Evolutionary conservation across 1,140 invertebrate genomes (phyloP).

Genomic region (Pissodes strobi): DNA sequence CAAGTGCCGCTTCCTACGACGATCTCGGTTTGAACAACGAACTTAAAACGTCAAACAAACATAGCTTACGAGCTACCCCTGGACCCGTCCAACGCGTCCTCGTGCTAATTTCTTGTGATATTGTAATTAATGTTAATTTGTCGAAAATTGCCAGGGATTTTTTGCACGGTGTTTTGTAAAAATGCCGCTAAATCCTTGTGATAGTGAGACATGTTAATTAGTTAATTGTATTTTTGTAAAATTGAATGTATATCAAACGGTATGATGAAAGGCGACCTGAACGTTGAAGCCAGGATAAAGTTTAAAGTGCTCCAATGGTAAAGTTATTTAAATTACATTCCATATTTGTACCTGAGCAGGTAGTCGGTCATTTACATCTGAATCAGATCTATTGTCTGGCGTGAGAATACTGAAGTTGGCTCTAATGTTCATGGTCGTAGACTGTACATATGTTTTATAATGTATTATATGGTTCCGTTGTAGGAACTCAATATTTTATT

Average conservation of each 20-base stretch:
- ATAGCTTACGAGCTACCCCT: background rate
- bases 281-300: conserved; percentile 1
- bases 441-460: conserved; percentile 16
- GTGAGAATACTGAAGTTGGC: conserved; percentile 17
- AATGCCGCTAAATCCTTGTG: conserved; percentile 29
- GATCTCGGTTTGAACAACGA: conserved; percentile 36
- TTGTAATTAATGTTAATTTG: conserved; percentile 22
- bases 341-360: conserved; percentile 33
- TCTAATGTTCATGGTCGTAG: conserved; percentile 17
- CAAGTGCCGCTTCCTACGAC: conserved; percentile 12
- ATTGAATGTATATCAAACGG: conserved; percentile 6
- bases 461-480: conserved; percentile 37
- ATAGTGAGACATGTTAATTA: conserved; percentile 41
- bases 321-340: conserved; percentile 34
- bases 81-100: conserved; percentile 14
- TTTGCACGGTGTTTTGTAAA: conserved; percentile 1
- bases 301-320: conserved; percentile 1
- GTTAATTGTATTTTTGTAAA: conserved; percentile 32
- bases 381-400: conserved; percentile 2
- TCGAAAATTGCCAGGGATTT: conserved; percentile 13
- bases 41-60: conserved; percentile 2
- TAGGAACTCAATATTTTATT: conserved; percentile 47
- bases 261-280: conserved; percentile 8
- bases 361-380: conserved; percentile 20
- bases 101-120: conserved; percentile 27